These are phyloP conservation scores for Litocranius walleri DNA, from an alignment of 2,113 vertebrate species.

Conservation along the genomic window DNA sequence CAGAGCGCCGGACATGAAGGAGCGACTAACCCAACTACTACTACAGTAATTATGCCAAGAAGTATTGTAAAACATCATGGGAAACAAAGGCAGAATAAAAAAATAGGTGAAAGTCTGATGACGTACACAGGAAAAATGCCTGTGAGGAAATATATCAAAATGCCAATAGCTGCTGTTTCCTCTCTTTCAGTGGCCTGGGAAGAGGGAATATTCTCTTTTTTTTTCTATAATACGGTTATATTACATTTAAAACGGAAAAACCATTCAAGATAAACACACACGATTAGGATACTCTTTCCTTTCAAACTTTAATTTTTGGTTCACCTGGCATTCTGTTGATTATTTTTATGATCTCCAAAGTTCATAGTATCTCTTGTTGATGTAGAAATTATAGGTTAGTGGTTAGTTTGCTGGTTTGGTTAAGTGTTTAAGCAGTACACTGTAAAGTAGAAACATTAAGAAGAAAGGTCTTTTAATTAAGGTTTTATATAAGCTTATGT, in stretches of 20 bases:
- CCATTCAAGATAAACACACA: background rate
- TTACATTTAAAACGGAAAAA: conserved; percentile 4
- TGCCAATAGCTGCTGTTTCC: background rate
- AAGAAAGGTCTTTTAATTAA: background rate
- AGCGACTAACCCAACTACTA: background rate
- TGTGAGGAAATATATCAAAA: background rate
- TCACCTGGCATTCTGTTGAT: background rate
- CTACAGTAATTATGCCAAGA: background rate
- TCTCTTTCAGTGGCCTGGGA: background rate
- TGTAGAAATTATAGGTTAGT: background rate
- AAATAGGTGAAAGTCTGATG: background rate
- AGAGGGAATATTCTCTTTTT: background rate
- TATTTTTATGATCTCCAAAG: background rate
- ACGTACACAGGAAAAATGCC: background rate
- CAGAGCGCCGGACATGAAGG: background rate
- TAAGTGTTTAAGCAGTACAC: background rate
- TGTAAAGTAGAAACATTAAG: background rate
- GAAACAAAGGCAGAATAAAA: background rate
- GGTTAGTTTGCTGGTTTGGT: background rate
- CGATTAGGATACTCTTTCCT: background rate
- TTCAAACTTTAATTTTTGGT: background rate
- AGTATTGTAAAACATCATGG: background rate
- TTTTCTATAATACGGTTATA: background rate
- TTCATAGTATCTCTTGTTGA: background rate
- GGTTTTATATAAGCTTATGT: background rate